Conservation (phyloP, 1,140 invertebrate genomes). For the Trichomalopsis sarcophagae region DNA sequence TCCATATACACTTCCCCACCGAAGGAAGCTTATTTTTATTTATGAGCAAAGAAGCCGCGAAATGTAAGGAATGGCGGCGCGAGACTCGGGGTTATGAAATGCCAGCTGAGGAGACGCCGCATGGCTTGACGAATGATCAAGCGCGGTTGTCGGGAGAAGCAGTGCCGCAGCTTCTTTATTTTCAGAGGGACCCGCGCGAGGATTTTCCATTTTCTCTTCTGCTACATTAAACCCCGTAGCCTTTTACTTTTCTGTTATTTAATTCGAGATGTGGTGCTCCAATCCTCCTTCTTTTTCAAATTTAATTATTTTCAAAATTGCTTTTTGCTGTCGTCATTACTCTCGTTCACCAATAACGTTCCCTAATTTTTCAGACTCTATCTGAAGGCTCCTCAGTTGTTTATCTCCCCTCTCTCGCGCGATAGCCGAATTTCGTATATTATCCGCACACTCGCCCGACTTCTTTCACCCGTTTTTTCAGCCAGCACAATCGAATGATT, state of each 20-base stretch:
- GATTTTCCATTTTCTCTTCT: conserved; percentile 66
- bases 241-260: conserved; percentile 13
- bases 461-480: not conserved
- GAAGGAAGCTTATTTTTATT: conserved; percentile 74
- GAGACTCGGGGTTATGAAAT: conserved; percentile 36
- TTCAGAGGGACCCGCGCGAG: conserved; percentile 56
- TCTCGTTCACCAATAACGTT: too few relatives aligned
- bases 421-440: too few relatives aligned
- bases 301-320: not conserved
- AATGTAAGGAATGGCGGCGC: conserved; percentile 65
- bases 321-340: too few relatives aligned
- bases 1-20: conserved; percentile 55
- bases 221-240: conserved; percentile 33
- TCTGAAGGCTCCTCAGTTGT: not conserved
- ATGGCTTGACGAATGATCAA: not conserved
- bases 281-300: not conserved
- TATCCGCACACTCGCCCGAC: too few relatives aligned
- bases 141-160: not conserved
- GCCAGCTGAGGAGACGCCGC: not conserved
- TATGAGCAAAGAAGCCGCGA: conserved; percentile 72
- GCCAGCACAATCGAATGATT: not conserved
- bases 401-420: too few relatives aligned
- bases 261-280: not conserved
- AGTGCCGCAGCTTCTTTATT: conserved; percentile 32
- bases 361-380: not conserved